Evolutionary conservation across 2,888 invertebrate species (phyloP).

Genomic region (Sinohyriopsis cumingii): DNA sequence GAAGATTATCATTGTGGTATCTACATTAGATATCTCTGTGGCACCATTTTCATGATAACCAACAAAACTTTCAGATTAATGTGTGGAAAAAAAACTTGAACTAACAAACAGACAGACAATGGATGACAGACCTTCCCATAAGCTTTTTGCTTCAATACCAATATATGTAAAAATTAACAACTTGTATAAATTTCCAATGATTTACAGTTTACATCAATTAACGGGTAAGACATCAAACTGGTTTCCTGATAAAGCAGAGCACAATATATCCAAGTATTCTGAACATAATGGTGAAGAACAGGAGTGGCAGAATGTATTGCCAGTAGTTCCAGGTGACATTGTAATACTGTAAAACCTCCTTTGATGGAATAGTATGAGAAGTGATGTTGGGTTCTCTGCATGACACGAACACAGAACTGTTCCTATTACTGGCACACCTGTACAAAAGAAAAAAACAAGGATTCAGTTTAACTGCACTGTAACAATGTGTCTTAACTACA

Average conservation of each 20-base stretch:
- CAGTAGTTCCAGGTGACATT: slow-evolving; percentile 35
- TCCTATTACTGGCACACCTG: slow-evolving; percentile 27
- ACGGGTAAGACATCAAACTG: slow-evolving; percentile 8
- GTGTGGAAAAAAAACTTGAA: too few species aligned
- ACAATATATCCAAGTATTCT: slow-evolving; percentile 36
- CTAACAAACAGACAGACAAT: too few species aligned
- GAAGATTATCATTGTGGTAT: too few species aligned
- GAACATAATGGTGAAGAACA: slow-evolving; percentile 30
- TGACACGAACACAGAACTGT: slow-evolving; percentile 28
- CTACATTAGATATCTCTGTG: too few species aligned
- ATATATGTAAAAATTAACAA: too few species aligned
- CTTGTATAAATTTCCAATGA: too few species aligned
- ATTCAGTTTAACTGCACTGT: neutral
- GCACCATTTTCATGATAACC: too few species aligned
- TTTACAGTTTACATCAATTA: too few species aligned
- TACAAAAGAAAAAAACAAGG: neutral
- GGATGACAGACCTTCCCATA: too few species aligned
- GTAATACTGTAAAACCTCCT: slow-evolving; percentile 29
- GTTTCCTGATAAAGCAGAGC: slow-evolving; percentile 36
- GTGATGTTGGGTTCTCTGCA: slow-evolving; percentile 31
- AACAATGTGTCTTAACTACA: too few species aligned
- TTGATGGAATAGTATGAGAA: slow-evolving; percentile 22
- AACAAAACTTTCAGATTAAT: too few species aligned
- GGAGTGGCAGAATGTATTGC: slow-evolving; percentile 37
- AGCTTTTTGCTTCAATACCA: too few species aligned